These are phyloP conservation scores for Ernsta delagoae DNA, from an alignment of 2,888 invertebrate species.

Conservation along the genomic window DNA sequence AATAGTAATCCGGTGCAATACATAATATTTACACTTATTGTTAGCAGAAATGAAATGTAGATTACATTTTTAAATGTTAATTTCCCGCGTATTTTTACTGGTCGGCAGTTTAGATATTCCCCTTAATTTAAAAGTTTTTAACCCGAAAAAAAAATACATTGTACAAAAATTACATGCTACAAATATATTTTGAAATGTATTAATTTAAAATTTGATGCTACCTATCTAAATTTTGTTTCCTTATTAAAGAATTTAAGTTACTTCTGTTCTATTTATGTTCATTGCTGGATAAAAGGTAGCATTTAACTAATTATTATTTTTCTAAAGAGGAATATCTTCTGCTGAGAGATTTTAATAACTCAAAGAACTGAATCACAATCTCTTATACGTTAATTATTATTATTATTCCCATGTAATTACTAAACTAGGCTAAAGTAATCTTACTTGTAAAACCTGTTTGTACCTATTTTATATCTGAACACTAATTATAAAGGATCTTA, in stretches of 20 bases:
- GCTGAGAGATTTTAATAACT: conserved; percentile 6
- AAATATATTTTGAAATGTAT: too few relatives aligned
- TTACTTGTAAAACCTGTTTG: conserved; percentile 2
- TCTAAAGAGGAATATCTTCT: background rate
- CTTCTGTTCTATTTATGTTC: too few relatives aligned
- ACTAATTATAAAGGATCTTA: conserved; percentile 22
- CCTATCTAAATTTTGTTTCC: too few relatives aligned
- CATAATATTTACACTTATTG: conserved; percentile 39
- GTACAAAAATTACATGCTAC: too few relatives aligned
- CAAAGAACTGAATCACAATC: conserved; percentile 23
- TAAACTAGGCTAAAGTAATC: conserved; percentile 7
- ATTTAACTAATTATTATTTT: background rate
- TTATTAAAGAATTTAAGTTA: too few relatives aligned
- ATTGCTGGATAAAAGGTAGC: too few relatives aligned
- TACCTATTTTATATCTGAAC: conserved; percentile 19
- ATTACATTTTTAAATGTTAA: conserved; percentile 8
- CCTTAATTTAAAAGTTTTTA: background rate
- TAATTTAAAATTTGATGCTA: too few relatives aligned
- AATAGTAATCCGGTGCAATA: conserved; percentile 50
- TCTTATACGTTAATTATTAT: conserved; percentile 9
- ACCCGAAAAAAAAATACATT: too few relatives aligned
- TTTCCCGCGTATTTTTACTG: background rate
- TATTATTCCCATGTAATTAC: conserved; percentile 18
- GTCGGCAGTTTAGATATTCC: background rate
- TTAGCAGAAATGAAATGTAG: conserved; percentile 18